Conservation (phyloP, 1,140 invertebrate species). For the Maconellicoccus hirsutus region DNA sequence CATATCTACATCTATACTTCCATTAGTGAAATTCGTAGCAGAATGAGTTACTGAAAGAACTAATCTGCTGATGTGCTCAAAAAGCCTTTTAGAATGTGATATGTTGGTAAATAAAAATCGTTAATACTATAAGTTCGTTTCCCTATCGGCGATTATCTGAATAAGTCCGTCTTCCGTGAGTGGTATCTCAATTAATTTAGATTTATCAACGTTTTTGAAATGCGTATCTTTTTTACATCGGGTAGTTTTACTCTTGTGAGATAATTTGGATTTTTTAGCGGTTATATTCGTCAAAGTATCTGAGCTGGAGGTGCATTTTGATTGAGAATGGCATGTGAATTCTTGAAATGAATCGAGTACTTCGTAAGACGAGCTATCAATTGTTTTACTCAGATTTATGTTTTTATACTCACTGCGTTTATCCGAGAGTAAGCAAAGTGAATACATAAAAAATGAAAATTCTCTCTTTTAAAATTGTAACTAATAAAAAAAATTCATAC, state of each 20-base stretch:
- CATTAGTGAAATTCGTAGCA: too few relatives aligned
- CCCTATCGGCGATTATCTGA: conserved; percentile 10
- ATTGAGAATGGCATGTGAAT: background rate
- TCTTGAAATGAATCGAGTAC: background rate
- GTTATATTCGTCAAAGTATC: background rate
- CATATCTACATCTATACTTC: background rate
- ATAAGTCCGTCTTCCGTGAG: conserved; percentile 5
- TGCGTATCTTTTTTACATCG: background rate
- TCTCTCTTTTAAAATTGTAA: background rate
- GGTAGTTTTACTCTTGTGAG: background rate
- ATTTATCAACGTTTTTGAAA: conserved; percentile 19
- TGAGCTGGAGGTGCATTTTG: background rate
- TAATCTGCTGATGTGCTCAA: too few relatives aligned
- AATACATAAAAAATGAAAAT: background rate
- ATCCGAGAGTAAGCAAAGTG: background rate
- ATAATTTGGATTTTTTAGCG: conserved; percentile 10
- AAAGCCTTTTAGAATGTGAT: background rate
- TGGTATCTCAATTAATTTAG: conserved; percentile 11
- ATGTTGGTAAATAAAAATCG: background rate
- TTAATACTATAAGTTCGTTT: background rate
- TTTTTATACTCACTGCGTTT: conserved; percentile 5
- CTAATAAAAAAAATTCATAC: background rate
- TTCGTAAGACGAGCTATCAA: conserved; percentile 12
- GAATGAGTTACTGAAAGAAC: too few relatives aligned
- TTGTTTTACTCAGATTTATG: background rate